Evolutionary conservation across 2,888 invertebrate genomes (phyloP).

Genomic region (Acanthosoma haemorrhoidale): DNA sequence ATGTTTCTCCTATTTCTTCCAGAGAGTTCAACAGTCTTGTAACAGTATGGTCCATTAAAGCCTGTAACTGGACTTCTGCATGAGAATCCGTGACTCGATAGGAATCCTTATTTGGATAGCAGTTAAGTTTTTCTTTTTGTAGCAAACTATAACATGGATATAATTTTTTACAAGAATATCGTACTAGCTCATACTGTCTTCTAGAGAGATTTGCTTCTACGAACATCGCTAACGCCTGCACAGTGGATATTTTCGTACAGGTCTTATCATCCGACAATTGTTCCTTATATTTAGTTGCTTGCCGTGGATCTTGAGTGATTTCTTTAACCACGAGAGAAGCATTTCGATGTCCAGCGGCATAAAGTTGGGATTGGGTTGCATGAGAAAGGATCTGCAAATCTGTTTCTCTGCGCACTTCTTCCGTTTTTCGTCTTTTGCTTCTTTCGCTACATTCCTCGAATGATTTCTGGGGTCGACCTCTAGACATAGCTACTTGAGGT

Average conservation of each 20-base stretch:
- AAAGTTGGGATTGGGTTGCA: too few species aligned
- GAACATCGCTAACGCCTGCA: constrained; percentile 1
- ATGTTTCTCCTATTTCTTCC: constrained; percentile 1
- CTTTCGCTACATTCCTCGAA: too few species aligned
- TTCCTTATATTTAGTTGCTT: constrained; percentile 1
- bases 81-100: background rate
- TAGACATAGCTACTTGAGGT: too few species aligned
- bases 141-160: background rate
- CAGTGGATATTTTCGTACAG: background rate
- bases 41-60: background rate
- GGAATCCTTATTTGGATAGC: background rate
- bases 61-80: background rate
- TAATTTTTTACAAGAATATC: background rate
- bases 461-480: too few species aligned
- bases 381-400: too few species aligned
- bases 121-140: background rate
- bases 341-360: too few species aligned
- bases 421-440: too few species aligned
- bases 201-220: constrained; percentile 3
- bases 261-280: background rate
- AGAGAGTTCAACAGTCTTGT: background rate
- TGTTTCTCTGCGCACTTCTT: too few species aligned
- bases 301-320: background rate
- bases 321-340: background rate
- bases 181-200: background rate